phyloP scores from a whole-genome alignment of 2,113 vertebrate species.

The Sclerurus mexicanus region DNA sequence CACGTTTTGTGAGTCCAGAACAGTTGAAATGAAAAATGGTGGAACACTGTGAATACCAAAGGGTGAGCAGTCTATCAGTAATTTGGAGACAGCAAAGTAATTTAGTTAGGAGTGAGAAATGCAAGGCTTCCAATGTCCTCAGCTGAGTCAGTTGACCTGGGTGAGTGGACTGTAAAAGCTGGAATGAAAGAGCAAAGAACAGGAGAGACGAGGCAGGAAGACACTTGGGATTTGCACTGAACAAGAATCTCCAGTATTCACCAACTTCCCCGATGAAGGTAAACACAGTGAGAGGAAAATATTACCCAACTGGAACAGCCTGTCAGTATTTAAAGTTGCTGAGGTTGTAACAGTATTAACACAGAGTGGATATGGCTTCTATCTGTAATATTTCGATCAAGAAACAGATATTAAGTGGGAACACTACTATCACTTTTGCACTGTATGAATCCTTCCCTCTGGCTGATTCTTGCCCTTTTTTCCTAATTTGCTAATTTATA shows the following conservation, averaged over 20 bases:
- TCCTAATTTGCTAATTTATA: neutral
- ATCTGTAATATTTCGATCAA: neutral
- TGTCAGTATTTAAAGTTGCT: neutral
- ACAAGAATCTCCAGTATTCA: neutral
- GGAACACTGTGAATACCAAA: neutral
- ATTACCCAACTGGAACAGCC: neutral
- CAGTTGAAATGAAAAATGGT: neutral
- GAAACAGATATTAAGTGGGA: neutral
- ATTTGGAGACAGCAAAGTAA: neutral
- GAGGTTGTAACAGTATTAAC: neutral
- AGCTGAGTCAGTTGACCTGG: fast-evolving
- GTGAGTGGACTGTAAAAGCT: neutral
- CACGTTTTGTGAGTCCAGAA: neutral
- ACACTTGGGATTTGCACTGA: neutral
- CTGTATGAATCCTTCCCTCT: neutral
- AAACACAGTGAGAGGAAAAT: neutral
- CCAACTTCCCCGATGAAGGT: neutral
- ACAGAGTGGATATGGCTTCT: neutral
- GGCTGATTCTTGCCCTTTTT: neutral
- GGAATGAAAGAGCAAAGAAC: neutral
- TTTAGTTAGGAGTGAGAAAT: neutral
- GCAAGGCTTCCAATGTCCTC: neutral
- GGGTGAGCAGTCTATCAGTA: neutral
- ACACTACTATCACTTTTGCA: neutral
- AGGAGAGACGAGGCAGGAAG: neutral